Base-by-base conservation (phyloP, 35 echinoderm and acorn worm genomes). In the Chiridota heheva region DNA sequence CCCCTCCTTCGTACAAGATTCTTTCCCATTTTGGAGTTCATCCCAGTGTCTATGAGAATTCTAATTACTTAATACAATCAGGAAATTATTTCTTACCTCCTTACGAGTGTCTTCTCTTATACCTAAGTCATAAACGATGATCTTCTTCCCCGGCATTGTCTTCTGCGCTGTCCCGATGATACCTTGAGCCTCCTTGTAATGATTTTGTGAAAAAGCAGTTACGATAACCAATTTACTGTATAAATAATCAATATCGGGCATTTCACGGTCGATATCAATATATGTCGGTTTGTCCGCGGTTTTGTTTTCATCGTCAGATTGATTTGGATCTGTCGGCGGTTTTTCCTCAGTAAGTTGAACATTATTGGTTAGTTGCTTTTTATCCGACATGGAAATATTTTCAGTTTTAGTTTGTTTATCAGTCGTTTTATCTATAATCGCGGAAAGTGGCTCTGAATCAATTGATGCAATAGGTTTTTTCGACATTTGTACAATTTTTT, bases 91-190 rank as follows among this genome's bases (percentile, higher is more conserved):
- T 24, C 18, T 72, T 61, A 84, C 82, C 44, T 40, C 12, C 33
- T 58, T 31, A 2, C 41, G 42, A 2, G 68, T 73, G 2, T 25
- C 44, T 29, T 64, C 25, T 4, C 45, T 44, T 18, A 85, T 22
- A 1, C 82, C 82, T 17, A 85, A n/a, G 57, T 85, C 51, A 31
- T 85, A 85, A 20, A 85, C 48, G 10, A 73, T 37, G 28, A 85
- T 85, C 24, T 48, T 51, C 41, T 71, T 72, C n/a, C 61, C 20
- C 7, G 67, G 67, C 82, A 85, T 85, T 18, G 6, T 34, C 4
- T 58, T 17, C 43, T 85, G 82, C 16, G 82, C 82, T 7, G 82
- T 73, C 2, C 22, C 68, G 20, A 85, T 85, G 18, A 85, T 74
- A 8, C 82, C 67, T 51, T 59, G 26, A 0, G 44, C 82, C 48